Evolutionary conservation across 2,888 invertebrate species (phyloP), one percentile per base, ranked within the genome.

Genomic region (Scaptodrosophila latifasciaeformis): DNA sequence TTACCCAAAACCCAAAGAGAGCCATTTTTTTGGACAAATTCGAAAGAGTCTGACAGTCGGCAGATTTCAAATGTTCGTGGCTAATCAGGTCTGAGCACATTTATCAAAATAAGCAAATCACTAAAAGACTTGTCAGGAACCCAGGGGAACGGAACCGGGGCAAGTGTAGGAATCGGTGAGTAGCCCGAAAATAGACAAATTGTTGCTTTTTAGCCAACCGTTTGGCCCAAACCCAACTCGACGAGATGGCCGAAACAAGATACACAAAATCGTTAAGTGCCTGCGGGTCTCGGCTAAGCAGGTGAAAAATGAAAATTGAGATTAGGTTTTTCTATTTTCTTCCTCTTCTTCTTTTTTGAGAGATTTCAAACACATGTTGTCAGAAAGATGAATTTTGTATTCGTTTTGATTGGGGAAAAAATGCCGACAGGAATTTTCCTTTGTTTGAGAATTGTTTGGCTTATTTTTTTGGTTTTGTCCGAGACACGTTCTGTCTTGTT

Each of bases 281-380:
- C 67, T 67, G 65, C 71, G 71, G 60, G 39, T 37, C 17, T 17
- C 64, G 59, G 75, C 65, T 65, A 52, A 65, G 78, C 72, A 74
- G 72, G 72, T 74, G 72, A 78, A 78, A 75, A 75, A 74, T 67
- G 65, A 67, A 74, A 74, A 78, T 75, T 64, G 71, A 78, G 72
- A 74, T 74, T 78, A 77, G 64, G 67, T 54, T 62, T 55, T 34
- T 34, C 6, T n/a, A n/a, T n/a, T n/a, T n/a, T n/a, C n/a, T n/a
- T n/a, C n/a, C n/a, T n/a, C n/a, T n/a, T n/a, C n/a, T n/a, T n/a
- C n/a, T n/a, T n/a, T n/a, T n/a, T n/a, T n/a, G n/a, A 5, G 7
- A 24, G 24, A 24, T 24, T 24, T 75, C 76, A 70, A 78, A 75
- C 72, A 74, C 72, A 74, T 74, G 72, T 74, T 71, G 68, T 17